A percentile compares a stretch with the other conserved stretches of the same genome.
These are phyloP conservation scores for Zingel zingel DNA, from an alignment of 2,113 vertebrate genomes.

Conservation along the genomic window DNA sequence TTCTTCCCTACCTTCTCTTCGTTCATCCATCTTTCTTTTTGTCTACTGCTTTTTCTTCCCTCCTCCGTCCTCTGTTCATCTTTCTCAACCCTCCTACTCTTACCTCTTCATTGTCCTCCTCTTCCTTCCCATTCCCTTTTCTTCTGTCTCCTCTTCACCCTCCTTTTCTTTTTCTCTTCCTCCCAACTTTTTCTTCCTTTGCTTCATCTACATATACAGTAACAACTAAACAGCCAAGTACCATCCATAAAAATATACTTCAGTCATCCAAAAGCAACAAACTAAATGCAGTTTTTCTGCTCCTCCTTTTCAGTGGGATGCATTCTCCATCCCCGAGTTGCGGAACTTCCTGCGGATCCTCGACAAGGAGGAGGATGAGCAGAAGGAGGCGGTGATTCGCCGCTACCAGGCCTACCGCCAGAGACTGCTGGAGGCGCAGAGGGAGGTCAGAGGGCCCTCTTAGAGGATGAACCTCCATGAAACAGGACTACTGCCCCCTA, in stretches of 20 bases:
- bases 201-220: no score
- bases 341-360: conserved; percentile 96
- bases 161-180: no score
- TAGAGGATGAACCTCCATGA: conserved; percentile 64
- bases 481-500: conserved; percentile 38
- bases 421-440: conserved; percentile 91
- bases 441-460: conserved; percentile 80
- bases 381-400: conserved; percentile 84
- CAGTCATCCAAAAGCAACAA: background rate
- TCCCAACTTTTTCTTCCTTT: no score
- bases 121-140: background rate
- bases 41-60: background rate
- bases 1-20: background rate
- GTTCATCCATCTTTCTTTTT: background rate
- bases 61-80: background rate
- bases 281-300: background rate
- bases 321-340: conserved; percentile 95
- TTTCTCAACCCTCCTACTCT: background rate
- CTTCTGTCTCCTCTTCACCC: no score
- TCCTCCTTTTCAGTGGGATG: conserved; percentile 90
- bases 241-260: background rate
- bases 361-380: conserved; percentile 95
- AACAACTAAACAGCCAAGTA: no score
- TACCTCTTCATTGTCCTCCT: background rate
- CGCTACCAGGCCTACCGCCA: conserved; percentile 89